These are phyloP conservation scores for Drosophila aldrichi DNA, from an alignment of 2,888 invertebrate genomes.

Conservation along the genomic window DNA sequence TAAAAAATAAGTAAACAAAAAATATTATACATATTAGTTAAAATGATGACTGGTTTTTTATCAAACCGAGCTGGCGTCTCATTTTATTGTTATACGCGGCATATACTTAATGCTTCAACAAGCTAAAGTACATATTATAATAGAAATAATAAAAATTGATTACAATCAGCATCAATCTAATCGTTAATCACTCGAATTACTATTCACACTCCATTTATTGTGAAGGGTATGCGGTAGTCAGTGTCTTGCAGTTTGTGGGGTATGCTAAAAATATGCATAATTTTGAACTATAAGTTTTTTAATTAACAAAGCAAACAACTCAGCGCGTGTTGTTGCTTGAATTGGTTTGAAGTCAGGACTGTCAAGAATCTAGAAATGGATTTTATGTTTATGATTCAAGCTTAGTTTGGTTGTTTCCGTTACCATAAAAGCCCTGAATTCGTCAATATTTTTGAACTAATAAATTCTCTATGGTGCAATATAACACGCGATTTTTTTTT, in stretches of 20 bases:
- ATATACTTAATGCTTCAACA: background rate
- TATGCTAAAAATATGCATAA: conserved; percentile 24
- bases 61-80: conserved; percentile 6
- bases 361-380: conserved; percentile 1
- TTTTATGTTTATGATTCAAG: conserved; percentile 14
- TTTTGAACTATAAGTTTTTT: conserved; percentile 1
- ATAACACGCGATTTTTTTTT: conserved; percentile 61
- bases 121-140: background rate
- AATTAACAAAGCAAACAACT: conserved; percentile 33
- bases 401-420: conserved; percentile 5
- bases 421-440: conserved; percentile 18
- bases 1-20: conserved; percentile 32
- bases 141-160: background rate
- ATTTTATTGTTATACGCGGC: conserved; percentile 13
- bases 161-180: background rate
- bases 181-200: background rate
- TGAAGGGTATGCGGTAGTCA: background rate
- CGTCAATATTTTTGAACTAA: conserved; percentile 20
- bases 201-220: background rate
- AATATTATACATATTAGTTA: conserved; percentile 12
- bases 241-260: background rate
- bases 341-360: conserved; percentile 11
- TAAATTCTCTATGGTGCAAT: conserved; percentile 31
- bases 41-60: conserved; percentile 17
- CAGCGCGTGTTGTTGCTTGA: conserved; percentile 7